These are phyloP conservation scores for Cryptotermes secundus DNA, from an alignment of 1,140 invertebrate genomes.

Conservation along the genomic window DNA sequence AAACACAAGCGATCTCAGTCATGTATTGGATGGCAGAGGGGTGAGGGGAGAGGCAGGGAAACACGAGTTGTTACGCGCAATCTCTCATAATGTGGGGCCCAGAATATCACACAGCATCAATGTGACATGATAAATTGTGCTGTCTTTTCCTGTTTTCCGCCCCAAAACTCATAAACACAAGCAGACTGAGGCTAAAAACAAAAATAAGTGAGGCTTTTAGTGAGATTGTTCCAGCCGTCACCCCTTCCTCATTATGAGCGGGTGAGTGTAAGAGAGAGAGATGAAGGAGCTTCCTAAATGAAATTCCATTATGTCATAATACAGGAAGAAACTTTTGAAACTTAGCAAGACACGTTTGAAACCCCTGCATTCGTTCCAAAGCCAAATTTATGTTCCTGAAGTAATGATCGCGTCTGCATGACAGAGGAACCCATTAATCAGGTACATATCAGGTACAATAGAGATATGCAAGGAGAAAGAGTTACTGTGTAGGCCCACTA, in stretches of 20 bases:
- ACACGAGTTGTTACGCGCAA: neutral
- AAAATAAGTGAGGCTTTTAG: constrained; percentile 17
- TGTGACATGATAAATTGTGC: constrained; percentile 12
- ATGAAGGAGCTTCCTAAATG: neutral
- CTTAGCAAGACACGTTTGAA: too few relatives aligned
- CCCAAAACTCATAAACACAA: constrained; percentile 16
- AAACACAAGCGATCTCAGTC: neutral
- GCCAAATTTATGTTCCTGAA: too few relatives aligned
- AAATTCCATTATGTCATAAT: neutral
- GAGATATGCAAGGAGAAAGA: too few relatives aligned
- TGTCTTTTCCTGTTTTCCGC: constrained; percentile 18
- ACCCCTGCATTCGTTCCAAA: too few relatives aligned
- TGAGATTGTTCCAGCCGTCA: neutral
- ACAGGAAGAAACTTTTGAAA: neutral
- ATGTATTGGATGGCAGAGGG: neutral
- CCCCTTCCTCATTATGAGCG: neutral
- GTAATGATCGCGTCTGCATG: too few relatives aligned
- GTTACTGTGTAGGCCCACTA: too few relatives aligned
- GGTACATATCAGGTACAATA: too few relatives aligned
- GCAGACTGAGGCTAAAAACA: neutral
- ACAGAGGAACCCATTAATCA: too few relatives aligned
- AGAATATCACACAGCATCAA: constrained; percentile 7
- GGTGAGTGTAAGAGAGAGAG: neutral
- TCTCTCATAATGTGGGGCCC: neutral
- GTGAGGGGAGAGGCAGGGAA: neutral